Base-by-base conservation (phyloP, 2,888 invertebrate species). In the Noctua pronuba region DNA sequence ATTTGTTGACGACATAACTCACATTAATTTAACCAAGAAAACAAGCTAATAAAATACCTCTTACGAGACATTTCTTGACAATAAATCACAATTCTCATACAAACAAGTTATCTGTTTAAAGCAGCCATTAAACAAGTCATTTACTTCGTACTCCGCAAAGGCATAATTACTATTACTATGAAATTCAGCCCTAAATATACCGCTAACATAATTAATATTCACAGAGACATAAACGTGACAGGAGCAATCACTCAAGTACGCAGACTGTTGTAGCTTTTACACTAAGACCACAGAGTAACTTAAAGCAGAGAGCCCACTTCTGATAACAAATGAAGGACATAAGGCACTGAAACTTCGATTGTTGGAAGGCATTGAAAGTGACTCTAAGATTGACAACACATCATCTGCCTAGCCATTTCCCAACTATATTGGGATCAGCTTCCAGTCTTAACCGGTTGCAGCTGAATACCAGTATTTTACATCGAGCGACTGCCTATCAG, bases 241-340 rank as follows among this genome's bases (percentile, higher is more conserved):
- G 86, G 79, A 80, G 79, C 86, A 89, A 92, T 94, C 91, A 92
- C 88, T 93, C 92, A 91, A 91, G 91, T 89, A 90, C 90, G 89
- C 89, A 89, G 89, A 88, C 89, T 90, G 88, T 89, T 90, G 89
- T 90, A 91, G 87, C 86, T 86, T 87, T 87, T 83, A 84, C 82
- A 86, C 84, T 83, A 82, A 88, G 31, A 24, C 55, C 73, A 77
- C 38, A 35, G 68, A 73, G 67, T 52, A 73, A 16, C 6, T 44
- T 28, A 10, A 0, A 16, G 55, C 83, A 84, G 85, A 81, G 31
- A 18, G 6, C 7, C 18, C 52, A 58, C 46, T 74, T 74, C 18
- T 35, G 2, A 62, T 1, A 75, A n/a, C 8, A 18, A 44, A 52
- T 35, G 7, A 38, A 75, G 5, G 24, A 7, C 18, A 18, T 55